Conservation (phyloP, 1,140 invertebrate genomes). For the Phthorimaea operculella region DNA sequence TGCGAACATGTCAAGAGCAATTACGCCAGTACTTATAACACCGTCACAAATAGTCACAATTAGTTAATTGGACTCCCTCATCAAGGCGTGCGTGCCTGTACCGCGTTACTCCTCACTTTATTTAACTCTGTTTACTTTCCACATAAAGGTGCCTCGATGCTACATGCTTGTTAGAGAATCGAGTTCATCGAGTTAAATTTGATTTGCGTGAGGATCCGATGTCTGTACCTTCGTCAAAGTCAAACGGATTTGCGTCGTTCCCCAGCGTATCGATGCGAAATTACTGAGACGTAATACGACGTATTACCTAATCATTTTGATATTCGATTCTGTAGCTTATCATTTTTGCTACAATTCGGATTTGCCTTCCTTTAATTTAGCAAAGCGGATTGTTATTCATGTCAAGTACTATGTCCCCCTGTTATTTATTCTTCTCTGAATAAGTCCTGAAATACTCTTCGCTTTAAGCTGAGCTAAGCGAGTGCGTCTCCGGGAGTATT, state of each 20-base stretch:
- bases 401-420: too few species aligned
- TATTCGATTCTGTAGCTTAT: conserved; percentile 1
- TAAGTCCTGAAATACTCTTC: background rate
- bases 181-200: conserved; percentile 6
- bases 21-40: conserved; percentile 12
- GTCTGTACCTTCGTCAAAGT: conserved; percentile 5
- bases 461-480: background rate
- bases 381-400: too few species aligned
- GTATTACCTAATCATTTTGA: background rate
- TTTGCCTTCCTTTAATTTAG: too few species aligned
- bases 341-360: too few species aligned
- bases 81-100: conserved; percentile 6
- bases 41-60: conserved; percentile 27
- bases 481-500: background rate
- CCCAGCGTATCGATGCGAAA: background rate
- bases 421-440: background rate
- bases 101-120: background rate
- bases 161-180: background rate
- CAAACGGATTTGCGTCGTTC: conserved; percentile 1
- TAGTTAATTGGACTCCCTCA: conserved; percentile 25
- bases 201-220: conserved; percentile 4
- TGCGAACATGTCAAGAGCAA: background rate
- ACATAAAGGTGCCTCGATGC: background rate
- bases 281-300: background rate
- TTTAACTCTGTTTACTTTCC: conserved; percentile 2